phyloP scores from a whole-genome alignment of 2,797 vertebrate species.

The Lindbergichthys nudifrons region DNA sequence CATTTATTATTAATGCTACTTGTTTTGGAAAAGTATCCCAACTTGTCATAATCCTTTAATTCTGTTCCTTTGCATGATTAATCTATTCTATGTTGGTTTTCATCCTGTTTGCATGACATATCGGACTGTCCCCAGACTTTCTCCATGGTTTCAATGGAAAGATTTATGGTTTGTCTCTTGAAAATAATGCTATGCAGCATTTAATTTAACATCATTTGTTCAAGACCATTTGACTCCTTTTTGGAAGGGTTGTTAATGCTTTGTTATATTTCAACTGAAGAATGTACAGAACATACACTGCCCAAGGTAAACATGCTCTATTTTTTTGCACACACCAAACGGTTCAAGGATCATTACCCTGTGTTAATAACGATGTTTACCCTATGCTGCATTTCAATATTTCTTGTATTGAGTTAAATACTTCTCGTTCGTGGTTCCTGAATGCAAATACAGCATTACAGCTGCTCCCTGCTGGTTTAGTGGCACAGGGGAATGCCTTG shows the following conservation, averaged over 20 bases:
- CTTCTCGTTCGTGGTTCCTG: constrained; percentile 55
- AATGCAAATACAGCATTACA: constrained; percentile 21
- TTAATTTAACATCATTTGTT: constrained; percentile 33
- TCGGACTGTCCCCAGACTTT: constrained; percentile 27
- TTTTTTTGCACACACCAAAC: constrained; percentile 42
- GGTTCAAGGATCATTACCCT: constrained; percentile 24
- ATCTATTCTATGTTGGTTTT: constrained; percentile 32
- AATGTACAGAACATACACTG: constrained; percentile 70
- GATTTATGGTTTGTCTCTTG: constrained; percentile 36
- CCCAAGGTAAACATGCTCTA: constrained; percentile 38
- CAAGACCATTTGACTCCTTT: constrained; percentile 27
- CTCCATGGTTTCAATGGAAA: constrained; percentile 28
- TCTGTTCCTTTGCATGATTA: constrained; percentile 60
- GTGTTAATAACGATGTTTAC: constrained; percentile 32
- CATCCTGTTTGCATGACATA: constrained; percentile 54
- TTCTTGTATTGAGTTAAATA: constrained; percentile 45
- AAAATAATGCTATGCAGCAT: constrained; percentile 54
- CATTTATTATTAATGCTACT: constrained; percentile 13
- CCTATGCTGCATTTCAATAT: constrained; percentile 15
- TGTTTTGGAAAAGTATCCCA: constrained; percentile 35
- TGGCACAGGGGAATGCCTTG: constrained; percentile 33
- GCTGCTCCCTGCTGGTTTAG: constrained; percentile 33
- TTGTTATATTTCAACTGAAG: constrained; percentile 51
- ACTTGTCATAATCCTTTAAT: constrained; percentile 10
- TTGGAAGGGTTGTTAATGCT: not conserved